A percentile compares a stretch with the other conserved stretches of the same genome.
Evolutionary conservation across 2,888 invertebrate genomes (phyloP).

Genomic region (Caenorhabditis auriculariae): DNA sequence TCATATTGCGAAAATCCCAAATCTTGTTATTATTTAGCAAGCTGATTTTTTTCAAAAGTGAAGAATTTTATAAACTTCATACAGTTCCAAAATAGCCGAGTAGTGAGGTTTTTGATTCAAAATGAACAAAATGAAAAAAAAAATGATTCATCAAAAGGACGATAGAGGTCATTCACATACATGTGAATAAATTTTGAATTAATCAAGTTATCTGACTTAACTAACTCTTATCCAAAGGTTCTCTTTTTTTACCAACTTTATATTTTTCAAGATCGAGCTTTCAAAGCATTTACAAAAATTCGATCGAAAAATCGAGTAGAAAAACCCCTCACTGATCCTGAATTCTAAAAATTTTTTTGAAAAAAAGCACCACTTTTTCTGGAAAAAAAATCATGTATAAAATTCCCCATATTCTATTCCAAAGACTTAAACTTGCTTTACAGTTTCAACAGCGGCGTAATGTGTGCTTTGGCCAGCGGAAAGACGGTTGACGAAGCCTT

Average conservation of each 20-base stretch:
- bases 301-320: neutral
- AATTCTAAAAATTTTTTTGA: neutral
- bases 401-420: neutral
- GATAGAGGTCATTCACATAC: no score
- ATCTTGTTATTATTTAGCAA: no score
- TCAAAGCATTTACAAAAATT: neutral
- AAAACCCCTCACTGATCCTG: neutral
- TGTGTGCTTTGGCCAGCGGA: slow-evolving; percentile 22
- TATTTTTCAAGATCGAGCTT: neutral
- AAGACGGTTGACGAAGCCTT: slow-evolving; percentile 16
- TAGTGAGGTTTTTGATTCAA: no score
- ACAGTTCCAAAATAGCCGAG: no score
- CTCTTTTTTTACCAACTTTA: neutral
- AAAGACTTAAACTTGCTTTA: neutral
- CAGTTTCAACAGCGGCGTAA: slow-evolving; percentile 39
- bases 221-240: no score
- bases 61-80: no score
- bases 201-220: no score
- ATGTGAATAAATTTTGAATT: no score
- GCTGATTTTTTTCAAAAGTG: no score
- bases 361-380: neutral
- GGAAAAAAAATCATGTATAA: neutral
- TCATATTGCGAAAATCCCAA: no score
- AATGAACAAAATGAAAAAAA: no score
- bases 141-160: no score